Conservation (phyloP, 2,888 invertebrate genomes). For the Gastracanthus pulcherrimus region DNA sequence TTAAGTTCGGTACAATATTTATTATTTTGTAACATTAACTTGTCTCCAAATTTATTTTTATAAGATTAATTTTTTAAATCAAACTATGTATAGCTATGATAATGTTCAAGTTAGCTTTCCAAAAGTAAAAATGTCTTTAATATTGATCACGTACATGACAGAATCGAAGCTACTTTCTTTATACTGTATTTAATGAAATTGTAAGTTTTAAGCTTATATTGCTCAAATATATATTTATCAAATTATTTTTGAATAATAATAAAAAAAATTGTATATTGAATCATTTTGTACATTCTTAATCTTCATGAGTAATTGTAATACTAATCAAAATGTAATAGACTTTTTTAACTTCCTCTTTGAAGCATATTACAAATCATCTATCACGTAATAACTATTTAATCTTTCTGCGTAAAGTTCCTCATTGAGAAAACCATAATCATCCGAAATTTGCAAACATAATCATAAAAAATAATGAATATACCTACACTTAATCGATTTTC, state of each 20-base stretch:
- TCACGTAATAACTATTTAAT: too few relatives aligned
- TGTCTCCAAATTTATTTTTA: slow-evolving; percentile 9
- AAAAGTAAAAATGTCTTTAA: not conserved
- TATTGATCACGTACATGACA: not conserved
- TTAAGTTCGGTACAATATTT: not conserved
- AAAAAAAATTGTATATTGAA: not conserved
- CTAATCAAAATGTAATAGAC: too few relatives aligned
- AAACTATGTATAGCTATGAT: slow-evolving; percentile 32
- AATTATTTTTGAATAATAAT: slow-evolving; percentile 15
- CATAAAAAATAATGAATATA: too few relatives aligned
- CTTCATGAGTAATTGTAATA: too few relatives aligned
- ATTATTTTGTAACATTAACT: slow-evolving; percentile 7
- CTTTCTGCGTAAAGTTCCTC: too few relatives aligned
- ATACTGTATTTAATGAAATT: not conserved
- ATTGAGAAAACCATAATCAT: too few relatives aligned
- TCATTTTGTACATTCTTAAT: too few relatives aligned
- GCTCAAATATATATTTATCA: not conserved
- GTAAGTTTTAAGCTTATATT: slow-evolving; percentile 14
- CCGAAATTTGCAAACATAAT: too few relatives aligned
- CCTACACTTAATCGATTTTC: too few relatives aligned
- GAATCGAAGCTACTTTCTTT: not conserved
- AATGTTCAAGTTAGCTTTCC: slow-evolving; percentile 2
- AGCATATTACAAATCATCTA: too few relatives aligned
- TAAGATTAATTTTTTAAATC: slow-evolving; percentile 15
- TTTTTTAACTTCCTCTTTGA: not conserved